phyloP scores from a whole-genome alignment of 2,888 invertebrate species.

The Tholera decimalis region DNA sequence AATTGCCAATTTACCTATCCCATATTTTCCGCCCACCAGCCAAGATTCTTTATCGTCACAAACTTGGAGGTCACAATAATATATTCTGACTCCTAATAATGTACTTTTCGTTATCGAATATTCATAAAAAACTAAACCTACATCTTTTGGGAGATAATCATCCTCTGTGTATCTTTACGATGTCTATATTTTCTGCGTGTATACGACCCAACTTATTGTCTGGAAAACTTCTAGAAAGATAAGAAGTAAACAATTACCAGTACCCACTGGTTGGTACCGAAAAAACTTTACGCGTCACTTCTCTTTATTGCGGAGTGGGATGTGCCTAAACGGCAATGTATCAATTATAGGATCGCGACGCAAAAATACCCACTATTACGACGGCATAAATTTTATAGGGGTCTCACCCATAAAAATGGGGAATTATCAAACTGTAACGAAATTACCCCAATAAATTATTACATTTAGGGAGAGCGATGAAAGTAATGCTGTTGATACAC shows the following conservation, averaged over 20 bases:
- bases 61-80: constrained; percentile 16
- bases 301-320: constrained; percentile 55
- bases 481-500: constrained; percentile 64
- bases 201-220: constrained; percentile 53
- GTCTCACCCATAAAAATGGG: constrained; percentile 77
- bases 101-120: constrained; percentile 14
- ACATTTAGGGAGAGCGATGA: constrained; percentile 65
- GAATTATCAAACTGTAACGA: constrained; percentile 79
- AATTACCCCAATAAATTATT: constrained; percentile 80
- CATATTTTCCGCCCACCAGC: constrained; percentile 16
- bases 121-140: constrained; percentile 27
- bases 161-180: constrained; percentile 54
- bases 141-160: constrained; percentile 30
- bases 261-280: constrained; percentile 36
- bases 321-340: constrained; percentile 67
- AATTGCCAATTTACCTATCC: constrained; percentile 14
- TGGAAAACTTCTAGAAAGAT: constrained; percentile 57
- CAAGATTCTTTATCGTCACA: constrained; percentile 1
- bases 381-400: constrained; percentile 78
- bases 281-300: constrained; percentile 61
- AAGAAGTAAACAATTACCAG: constrained; percentile 60
- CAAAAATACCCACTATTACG: constrained; percentile 71
- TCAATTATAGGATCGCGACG: constrained; percentile 75
- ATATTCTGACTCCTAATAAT: constrained; percentile 22
- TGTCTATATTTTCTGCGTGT: constrained; percentile 51